Base-by-base conservation (phyloP, 2,113 vertebrate species). In the Piaya cayana region DNA sequence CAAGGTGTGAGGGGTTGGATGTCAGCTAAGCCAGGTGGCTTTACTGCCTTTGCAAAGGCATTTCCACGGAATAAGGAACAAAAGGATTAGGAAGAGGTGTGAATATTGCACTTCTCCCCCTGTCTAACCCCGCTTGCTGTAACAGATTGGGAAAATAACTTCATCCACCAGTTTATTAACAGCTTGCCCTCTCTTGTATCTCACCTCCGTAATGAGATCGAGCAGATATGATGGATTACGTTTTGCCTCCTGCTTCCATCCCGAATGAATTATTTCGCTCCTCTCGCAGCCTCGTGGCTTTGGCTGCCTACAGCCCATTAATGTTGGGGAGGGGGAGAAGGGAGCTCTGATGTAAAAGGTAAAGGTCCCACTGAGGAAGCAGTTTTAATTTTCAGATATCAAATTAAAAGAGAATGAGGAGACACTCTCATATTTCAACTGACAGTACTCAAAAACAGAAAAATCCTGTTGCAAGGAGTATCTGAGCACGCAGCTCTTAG, bases 161-260 rank as follows among this genome's bases (percentile, higher is more conserved):
- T 94, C 91, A 93, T 94, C 96, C 97, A 86, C 90, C 96, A 96
- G 94, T 96, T 98, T 95, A 81, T 97, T 97, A 97, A 96, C 96
- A 97, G 95, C 95, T 96, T 97, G 97, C 94, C 97, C 97, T 97
- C 97, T 94, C 84, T 26, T 93, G 92, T 96, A 95, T 97, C 95
- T 97, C 97, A 97, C 97, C 96, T 98, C 97, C 88, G 78, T 98
- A 98, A 98, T 97, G 95, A 98, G 97, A 97, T 97, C 71, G 93
- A 97, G 91, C 93, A 93, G 95, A 97, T 76, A 88, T 97, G 97
- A 94, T 97, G 95, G 96, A 98, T 96, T 97, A 97, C 93, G 94
- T 97, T 95, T 96, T 12, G 72, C 95, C 95, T 97, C 92, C 95
- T 80, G 95, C 88, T 86, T 93, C 92, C 92, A 97, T 95, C 97